Evolutionary conservation across 2,888 invertebrate species (phyloP).

Genomic region (Sipha maydis): DNA sequence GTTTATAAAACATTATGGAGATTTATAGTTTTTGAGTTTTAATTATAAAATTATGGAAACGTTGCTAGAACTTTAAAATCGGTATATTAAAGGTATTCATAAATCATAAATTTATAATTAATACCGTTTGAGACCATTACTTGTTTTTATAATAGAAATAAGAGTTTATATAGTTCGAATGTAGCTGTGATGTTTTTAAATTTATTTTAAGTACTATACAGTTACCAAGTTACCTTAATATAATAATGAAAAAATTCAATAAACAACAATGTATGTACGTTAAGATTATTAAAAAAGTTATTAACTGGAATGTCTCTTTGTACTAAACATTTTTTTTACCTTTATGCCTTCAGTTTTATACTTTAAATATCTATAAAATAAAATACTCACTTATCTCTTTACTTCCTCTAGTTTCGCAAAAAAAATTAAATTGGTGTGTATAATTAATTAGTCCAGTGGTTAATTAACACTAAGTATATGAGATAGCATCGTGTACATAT

Average conservation of each 20-base stretch:
- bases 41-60: not conserved
- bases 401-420: too few species aligned
- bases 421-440: too few species aligned
- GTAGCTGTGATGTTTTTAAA: not conserved
- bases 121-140: constrained; percentile 15
- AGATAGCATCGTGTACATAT: too few species aligned
- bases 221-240: not conserved
- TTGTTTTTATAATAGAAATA: constrained; percentile 33
- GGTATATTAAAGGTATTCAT: not conserved
- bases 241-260: not conserved
- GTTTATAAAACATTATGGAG: too few species aligned
- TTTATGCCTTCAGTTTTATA: too few species aligned
- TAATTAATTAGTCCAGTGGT: too few species aligned
- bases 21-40: not conserved
- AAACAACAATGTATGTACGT: not conserved
- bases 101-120: constrained; percentile 27
- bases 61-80: not conserved
- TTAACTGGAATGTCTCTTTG: too few species aligned
- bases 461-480: too few species aligned
- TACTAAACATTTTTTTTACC: too few species aligned
- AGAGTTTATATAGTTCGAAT: not conserved
- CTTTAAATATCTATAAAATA: too few species aligned
- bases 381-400: too few species aligned
- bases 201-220: not conserved
- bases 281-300: not conserved